phyloP scores from a whole-genome alignment of 2,888 invertebrate species.

The Leptinotarsa rubiginosa region DNA sequence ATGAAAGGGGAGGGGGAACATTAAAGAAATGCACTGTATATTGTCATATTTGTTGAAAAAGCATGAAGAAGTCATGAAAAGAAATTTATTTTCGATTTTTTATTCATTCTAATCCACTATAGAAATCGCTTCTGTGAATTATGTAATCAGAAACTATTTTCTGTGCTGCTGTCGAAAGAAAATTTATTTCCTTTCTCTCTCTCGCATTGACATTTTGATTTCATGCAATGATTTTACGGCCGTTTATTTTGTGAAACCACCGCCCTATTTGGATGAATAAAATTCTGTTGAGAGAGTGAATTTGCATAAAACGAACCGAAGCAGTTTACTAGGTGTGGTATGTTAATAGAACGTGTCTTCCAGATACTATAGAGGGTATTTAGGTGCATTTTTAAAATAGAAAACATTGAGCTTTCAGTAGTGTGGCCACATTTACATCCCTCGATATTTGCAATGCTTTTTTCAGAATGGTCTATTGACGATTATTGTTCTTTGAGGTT shows the following conservation, averaged over 20 bases:
- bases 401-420: too few species aligned
- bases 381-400: background rate
- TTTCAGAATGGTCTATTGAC: too few species aligned
- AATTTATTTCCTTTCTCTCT: background rate
- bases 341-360: background rate
- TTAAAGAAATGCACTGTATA: too few species aligned
- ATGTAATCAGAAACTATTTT: background rate
- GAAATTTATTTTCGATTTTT: too few species aligned
- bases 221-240: conserved; percentile 1
- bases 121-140: background rate
- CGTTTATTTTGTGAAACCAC: conserved; percentile 16
- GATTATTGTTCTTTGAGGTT: too few species aligned
- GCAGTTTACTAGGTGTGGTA: conserved; percentile 26
- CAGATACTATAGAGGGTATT: background rate
- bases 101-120: too few species aligned
- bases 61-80: too few species aligned
- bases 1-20: too few species aligned
- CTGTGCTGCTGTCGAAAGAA: background rate
- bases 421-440: too few species aligned
- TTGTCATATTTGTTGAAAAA: too few species aligned
- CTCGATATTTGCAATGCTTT: too few species aligned
- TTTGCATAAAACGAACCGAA: conserved; percentile 32
- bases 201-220: conserved; percentile 4
- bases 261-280: conserved; percentile 10
- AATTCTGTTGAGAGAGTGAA: background rate